These are phyloP conservation scores for Nibea coibor DNA, from an alignment of 2,113 vertebrate genomes.

Conservation along the genomic window DNA sequence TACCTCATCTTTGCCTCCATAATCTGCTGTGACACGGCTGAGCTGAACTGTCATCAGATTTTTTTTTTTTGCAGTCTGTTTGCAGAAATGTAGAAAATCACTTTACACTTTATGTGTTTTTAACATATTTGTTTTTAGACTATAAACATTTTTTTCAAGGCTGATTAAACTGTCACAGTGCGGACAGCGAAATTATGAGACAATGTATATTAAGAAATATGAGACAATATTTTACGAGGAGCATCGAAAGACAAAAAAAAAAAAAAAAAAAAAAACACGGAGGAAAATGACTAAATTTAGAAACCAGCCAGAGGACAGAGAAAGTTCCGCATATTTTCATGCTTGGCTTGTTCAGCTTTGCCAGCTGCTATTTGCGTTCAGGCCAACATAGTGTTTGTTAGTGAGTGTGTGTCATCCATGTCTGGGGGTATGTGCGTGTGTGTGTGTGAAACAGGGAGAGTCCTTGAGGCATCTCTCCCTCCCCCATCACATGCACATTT, in stretches of 20 bases:
- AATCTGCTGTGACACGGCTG: slow-evolving; percentile 70
- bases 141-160: too few relatives aligned
- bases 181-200: not conserved
- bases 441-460: slow-evolving; percentile 39
- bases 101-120: too few relatives aligned
- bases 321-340: slow-evolving; percentile 78
- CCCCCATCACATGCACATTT: slow-evolving; percentile 60
- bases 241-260: slow-evolving; percentile 21
- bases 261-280: slow-evolving; percentile 21
- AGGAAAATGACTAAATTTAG: slow-evolving; percentile 71
- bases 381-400: slow-evolving; percentile 61
- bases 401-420: slow-evolving; percentile 64
- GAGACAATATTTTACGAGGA: slow-evolving; percentile 9
- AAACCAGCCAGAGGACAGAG: slow-evolving; percentile 71
- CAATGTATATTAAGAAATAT: not conserved
- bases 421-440: slow-evolving; percentile 32
- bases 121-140: too few relatives aligned
- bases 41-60: slow-evolving; percentile 56
- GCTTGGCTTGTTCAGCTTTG: slow-evolving; percentile 74
- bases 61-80: slow-evolving; percentile 40
- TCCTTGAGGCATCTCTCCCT: slow-evolving; percentile 71
- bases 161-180: not conserved
- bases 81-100: slow-evolving; percentile 41
- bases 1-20: slow-evolving; percentile 43
- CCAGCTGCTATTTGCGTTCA: slow-evolving; percentile 76